These are phyloP conservation scores for Drosophila mettleri DNA, from an alignment of 2,888 invertebrate genomes.

Conservation along the genomic window DNA sequence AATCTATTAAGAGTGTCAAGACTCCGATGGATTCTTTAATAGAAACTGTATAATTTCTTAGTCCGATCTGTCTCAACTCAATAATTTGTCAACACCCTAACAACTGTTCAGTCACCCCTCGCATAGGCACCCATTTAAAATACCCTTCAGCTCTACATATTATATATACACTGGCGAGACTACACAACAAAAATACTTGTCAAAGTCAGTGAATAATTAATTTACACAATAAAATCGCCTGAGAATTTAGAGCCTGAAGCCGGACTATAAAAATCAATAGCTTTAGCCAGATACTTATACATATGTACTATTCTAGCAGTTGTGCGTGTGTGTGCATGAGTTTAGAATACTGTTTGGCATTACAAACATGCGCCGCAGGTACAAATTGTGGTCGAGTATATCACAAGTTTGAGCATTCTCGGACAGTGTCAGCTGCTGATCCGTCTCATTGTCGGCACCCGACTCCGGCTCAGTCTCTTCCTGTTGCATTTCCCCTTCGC, in stretches of 20 bases:
- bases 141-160: not conserved
- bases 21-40: not conserved
- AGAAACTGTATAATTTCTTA: not conserved
- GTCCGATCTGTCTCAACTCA: not conserved
- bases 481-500: slow-evolving; percentile 12
- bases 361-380: slow-evolving; percentile 82
- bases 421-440: slow-evolving; percentile 19
- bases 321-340: not conserved
- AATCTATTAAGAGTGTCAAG: not conserved
- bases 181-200: slow-evolving; percentile 1
- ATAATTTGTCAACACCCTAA: not conserved
- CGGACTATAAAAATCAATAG: not conserved
- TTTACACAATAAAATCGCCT: not conserved
- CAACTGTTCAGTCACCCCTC: slow-evolving; percentile 1
- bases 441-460: slow-evolving; percentile 15
- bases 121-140: not conserved
- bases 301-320: slow-evolving; percentile 8
- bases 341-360: slow-evolving; percentile 39
- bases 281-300: not conserved
- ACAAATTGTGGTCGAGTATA: slow-evolving; percentile 79
- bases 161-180: slow-evolving; percentile 1
- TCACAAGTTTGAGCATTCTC: slow-evolving; percentile 68
- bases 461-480: slow-evolving; percentile 10
- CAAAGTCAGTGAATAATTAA: not conserved
- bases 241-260: not conserved